phyloP scores from a whole-genome alignment of 2,113 vertebrate genomes.

The Tympanuchus pallidicinctus region DNA sequence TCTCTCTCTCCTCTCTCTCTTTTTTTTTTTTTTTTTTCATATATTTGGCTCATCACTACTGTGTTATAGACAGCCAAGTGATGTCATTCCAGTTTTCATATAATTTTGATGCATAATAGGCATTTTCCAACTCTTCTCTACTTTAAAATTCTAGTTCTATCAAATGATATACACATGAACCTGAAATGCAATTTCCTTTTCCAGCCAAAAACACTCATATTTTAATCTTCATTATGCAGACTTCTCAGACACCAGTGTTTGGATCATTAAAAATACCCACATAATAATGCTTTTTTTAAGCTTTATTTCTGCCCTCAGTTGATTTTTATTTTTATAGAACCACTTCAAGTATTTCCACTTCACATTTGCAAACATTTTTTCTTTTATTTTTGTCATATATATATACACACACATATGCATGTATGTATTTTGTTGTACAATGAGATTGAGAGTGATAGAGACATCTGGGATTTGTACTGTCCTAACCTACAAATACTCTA shows the following conservation, averaged over 20 bases:
- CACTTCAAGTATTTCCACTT: background rate
- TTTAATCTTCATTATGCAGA: background rate
- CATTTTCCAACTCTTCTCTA: background rate
- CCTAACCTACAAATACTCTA: background rate
- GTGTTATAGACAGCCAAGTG: background rate
- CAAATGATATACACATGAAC: background rate
- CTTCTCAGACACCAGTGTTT: background rate
- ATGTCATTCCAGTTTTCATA: slow-evolving; percentile 9
- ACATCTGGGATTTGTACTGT: background rate
- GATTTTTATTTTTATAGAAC: background rate
- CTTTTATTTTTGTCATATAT: background rate
- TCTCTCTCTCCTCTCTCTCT: too few species aligned
- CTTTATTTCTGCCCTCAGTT: background rate
- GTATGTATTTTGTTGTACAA: background rate
- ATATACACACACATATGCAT: too few species aligned
- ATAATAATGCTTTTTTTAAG: background rate
- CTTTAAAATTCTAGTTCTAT: slow-evolving; percentile 1
- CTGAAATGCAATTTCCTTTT: slow-evolving; percentile 23
- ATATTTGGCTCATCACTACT: background rate
- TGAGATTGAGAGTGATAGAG: background rate
- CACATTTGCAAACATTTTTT: background rate
- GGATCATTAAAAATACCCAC: background rate
- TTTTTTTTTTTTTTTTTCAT: background rate
- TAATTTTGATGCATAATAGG: background rate
- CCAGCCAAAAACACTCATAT: background rate